Percentiles rank a stretch among this genome's conserved stretches.
These are phyloP conservation scores for Pandemis cinnamomeana DNA, from an alignment of 2,888 invertebrate genomes.

Conservation along the genomic window DNA sequence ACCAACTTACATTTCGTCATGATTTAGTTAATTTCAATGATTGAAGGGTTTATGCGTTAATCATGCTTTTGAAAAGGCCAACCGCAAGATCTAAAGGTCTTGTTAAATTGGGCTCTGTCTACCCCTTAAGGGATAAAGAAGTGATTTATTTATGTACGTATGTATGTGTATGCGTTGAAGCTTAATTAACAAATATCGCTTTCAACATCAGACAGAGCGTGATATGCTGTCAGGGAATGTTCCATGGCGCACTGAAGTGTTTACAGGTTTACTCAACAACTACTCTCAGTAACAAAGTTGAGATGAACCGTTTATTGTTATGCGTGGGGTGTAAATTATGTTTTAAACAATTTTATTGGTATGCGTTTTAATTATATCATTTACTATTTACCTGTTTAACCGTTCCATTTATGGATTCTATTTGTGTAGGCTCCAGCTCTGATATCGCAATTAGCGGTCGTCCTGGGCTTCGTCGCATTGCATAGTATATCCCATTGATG, in stretches of 20 bases:
- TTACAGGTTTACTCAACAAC: slow-evolving; percentile 3
- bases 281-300: background rate
- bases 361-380: background rate
- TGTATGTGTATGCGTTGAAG: background rate
- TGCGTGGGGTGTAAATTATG: background rate
- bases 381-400: background rate
- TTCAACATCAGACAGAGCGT: slow-evolving; percentile 21
- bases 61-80: too few relatives aligned
- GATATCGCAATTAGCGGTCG: background rate
- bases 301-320: background rate
- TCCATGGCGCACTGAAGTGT: background rate
- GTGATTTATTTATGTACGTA: too few relatives aligned
- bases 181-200: slow-evolving; percentile 18
- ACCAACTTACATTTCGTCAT: background rate
- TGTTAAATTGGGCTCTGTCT: too few relatives aligned
- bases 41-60: background rate
- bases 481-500: background rate
- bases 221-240: slow-evolving; percentile 22
- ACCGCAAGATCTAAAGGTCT: too few relatives aligned
- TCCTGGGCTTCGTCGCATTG: background rate
- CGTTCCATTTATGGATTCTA: background rate
- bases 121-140: too few relatives aligned
- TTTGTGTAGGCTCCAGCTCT: background rate
- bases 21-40: background rate
- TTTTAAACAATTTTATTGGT: background rate